A percentile compares a stretch with the other conserved stretches of the same genome.
Evolutionary conservation across 1,140 invertebrate species (phyloP).

Genomic region (Nasonia giraulti): DNA sequence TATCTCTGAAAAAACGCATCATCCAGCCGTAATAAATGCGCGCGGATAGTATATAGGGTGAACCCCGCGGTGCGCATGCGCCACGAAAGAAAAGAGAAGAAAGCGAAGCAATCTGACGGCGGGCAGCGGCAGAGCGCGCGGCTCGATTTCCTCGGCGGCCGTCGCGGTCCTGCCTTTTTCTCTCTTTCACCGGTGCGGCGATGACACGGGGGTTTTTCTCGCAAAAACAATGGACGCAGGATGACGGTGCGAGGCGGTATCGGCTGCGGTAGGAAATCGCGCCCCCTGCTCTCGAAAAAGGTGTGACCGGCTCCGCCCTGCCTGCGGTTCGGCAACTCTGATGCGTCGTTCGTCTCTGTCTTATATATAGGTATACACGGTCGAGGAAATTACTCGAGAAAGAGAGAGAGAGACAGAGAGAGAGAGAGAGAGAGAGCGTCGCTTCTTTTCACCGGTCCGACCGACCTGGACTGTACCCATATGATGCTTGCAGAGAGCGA

Average conservation of each 20-base stretch:
- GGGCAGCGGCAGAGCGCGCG: not conserved
- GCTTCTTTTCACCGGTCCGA: constrained; percentile 16
- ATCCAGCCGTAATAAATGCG: constrained; percentile 20
- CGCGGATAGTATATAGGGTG: not conserved
- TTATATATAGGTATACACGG: not conserved
- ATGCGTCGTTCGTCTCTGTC: constrained; percentile 16
- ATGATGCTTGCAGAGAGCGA: not conserved
- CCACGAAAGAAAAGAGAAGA: constrained; percentile 43
- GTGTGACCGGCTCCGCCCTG: constrained; percentile 70
- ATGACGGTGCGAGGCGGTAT: constrained; percentile 61
- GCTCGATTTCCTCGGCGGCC: constrained; percentile 51
- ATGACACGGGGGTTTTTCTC: constrained; percentile 67
- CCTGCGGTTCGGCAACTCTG: not conserved
- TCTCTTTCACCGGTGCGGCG: constrained; percentile 43
- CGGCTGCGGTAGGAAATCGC: constrained; percentile 61
- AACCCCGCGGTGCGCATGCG: constrained; percentile 35
- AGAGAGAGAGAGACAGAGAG: constrained; percentile 55
- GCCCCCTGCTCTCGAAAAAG: constrained; percentile 59
- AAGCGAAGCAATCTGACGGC: not conserved
- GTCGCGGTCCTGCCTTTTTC: constrained; percentile 47
- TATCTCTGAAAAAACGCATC: constrained; percentile 16
- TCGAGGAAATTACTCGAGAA: constrained; percentile 65
- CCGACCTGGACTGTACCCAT: not conserved
- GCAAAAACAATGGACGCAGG: constrained; percentile 70
- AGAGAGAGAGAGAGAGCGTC: constrained; percentile 54